phyloP scores from a whole-genome alignment of 1,140 invertebrate genomes.

The Heliconius congener region DNA sequence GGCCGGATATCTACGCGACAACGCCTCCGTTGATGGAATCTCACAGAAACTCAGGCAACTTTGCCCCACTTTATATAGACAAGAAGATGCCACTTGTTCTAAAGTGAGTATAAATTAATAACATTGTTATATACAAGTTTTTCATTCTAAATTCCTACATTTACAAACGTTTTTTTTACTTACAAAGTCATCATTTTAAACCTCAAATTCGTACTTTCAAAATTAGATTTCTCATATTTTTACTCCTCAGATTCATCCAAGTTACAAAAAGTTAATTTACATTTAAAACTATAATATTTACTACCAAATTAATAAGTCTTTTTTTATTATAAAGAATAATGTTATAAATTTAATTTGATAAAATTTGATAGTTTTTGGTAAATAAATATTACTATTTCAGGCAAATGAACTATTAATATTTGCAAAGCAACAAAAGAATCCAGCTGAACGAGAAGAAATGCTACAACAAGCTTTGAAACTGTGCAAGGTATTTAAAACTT shows the following conservation, averaged over 20 bases:
- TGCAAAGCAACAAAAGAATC: conserved; percentile 87
- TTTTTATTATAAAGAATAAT: no score
- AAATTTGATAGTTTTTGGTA: not conserved
- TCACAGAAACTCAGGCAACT: conserved; percentile 93
- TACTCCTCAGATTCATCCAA: no score
- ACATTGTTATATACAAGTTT: conserved; percentile 1
- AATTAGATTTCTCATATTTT: no score
- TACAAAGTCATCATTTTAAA: no score
- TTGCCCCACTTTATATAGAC: conserved; percentile 96
- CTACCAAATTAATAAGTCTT: no score
- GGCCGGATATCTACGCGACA: conserved; percentile 95
- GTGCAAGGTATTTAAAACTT: conserved; percentile 83
- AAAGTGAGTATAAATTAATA: conserved; percentile 83
- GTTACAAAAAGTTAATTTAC: no score
- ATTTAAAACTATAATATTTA: no score
- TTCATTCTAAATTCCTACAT: no score
- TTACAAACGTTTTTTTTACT: no score
- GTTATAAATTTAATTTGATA: no score
- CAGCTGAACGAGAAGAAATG: conserved; percentile 86
- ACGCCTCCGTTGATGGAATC: conserved; percentile 95
- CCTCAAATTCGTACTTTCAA: no score
- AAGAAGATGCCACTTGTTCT: conserved; percentile 97
- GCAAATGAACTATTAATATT: conserved; percentile 94
- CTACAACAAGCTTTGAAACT: conserved; percentile 91
- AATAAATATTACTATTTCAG: conserved; percentile 72